phyloP scores from a whole-genome alignment of 2,888 invertebrate genomes.

The Antheraea assamensis region DNA sequence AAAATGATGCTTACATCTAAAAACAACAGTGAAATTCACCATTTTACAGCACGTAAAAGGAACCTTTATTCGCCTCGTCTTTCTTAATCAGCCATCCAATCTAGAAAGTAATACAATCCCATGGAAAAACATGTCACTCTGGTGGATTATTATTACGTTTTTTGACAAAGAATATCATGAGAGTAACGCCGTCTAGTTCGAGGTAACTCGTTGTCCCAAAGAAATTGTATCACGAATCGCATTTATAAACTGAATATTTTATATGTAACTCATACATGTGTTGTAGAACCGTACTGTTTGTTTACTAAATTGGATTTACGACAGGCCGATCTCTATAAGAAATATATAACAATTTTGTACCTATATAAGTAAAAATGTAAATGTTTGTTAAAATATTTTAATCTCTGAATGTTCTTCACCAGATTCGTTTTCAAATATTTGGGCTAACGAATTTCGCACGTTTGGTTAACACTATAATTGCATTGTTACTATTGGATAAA shows the following conservation, averaged over 20 bases:
- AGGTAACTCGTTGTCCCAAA: conserved; percentile 33
- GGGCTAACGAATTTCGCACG: too few species aligned
- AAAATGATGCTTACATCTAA: neutral
- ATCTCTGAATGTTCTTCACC: too few species aligned
- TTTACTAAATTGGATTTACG: conserved; percentile 48
- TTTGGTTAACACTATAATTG: too few species aligned
- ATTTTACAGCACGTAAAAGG: conserved; percentile 4
- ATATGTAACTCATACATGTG: conserved; percentile 44
- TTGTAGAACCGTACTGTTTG: conserved; percentile 40
- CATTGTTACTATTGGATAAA: too few species aligned
- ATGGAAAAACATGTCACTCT: conserved; percentile 27
- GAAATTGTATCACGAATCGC: conserved; percentile 45
- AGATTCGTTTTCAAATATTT: too few species aligned
- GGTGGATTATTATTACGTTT: conserved; percentile 35
- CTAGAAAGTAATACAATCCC: conserved; percentile 22
- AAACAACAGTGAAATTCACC: conserved; percentile 8
- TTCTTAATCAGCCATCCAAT: conserved; percentile 24
- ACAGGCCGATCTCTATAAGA: neutral
- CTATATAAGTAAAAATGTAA: too few species aligned
- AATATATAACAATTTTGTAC: neutral
- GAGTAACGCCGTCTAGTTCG: conserved; percentile 26
- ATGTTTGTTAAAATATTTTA: too few species aligned
- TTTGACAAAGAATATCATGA: conserved; percentile 35
- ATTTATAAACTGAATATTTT: conserved; percentile 54
- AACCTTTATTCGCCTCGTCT: conserved; percentile 9